These are phyloP conservation scores for Solenopsis invicta DNA, from an alignment of 1,140 invertebrate genomes.

Conservation along the genomic window DNA sequence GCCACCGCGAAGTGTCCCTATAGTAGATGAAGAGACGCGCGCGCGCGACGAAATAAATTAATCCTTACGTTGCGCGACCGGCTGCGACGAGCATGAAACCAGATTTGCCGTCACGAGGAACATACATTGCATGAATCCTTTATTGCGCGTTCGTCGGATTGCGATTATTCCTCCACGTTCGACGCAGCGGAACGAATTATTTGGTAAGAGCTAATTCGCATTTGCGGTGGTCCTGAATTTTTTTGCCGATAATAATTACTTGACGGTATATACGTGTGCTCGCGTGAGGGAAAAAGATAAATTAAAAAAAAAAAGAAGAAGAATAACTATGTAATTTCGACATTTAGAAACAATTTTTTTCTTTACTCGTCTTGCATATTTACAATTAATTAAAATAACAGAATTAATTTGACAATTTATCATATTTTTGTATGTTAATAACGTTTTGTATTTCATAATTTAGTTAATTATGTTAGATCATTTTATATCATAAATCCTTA, in stretches of 20 bases:
- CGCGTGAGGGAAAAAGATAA: background rate
- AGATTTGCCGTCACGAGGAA: slow-evolving; percentile 42
- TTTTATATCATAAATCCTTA: too few species aligned
- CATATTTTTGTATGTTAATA: too few species aligned
- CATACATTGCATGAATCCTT: background rate
- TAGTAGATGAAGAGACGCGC: slow-evolving; percentile 3
- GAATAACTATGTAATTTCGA: background rate
- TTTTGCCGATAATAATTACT: background rate
- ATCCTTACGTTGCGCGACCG: slow-evolving; percentile 1
- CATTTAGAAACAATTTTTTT: too few species aligned
- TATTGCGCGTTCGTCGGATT: background rate
- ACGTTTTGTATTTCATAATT: too few species aligned
- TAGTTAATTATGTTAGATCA: too few species aligned
- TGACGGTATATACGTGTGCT: background rate
- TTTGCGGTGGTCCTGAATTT: slow-evolving; percentile 12
- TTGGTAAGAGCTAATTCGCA: slow-evolving; percentile 8
- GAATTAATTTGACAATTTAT: too few species aligned
- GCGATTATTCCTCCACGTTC: slow-evolving; percentile 7
- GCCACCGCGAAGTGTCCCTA: background rate
- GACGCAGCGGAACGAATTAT: slow-evolving; percentile 22
- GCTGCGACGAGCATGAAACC: slow-evolving; percentile 41
- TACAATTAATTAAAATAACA: too few species aligned
- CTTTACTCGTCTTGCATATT: too few species aligned
- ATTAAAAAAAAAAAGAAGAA: background rate
- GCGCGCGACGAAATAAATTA: slow-evolving; percentile 26